Base-by-base conservation (phyloP, 2,797 vertebrate genomes). In the Pipistrellus pipistrellus region DNA sequence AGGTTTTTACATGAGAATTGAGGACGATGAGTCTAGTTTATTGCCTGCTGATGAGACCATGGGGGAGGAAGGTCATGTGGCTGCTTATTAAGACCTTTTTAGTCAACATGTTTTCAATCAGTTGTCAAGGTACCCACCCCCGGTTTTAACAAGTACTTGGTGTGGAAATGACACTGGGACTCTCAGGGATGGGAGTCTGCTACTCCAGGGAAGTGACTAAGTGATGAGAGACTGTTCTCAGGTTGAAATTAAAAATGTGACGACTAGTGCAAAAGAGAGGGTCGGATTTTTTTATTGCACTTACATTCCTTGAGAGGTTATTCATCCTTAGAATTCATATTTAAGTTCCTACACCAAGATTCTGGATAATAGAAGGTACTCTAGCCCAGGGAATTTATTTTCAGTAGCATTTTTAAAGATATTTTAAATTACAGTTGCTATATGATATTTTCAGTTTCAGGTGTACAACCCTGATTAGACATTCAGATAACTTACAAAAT, bases 31-130 rank as follows among this genome's bases (percentile, higher is more conserved):
- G 92, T 41, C 85, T 72, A 86, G 62, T 95, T 96, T 82, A 97
- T 93, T 92, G 85, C 92, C 83, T 81, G 51, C 88, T 96, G 95
- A 96, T 96, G 96, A 97, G 92, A 57, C 85, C 68, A 38, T 3
- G 2, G 96, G 89, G 95, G 90, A 96, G 90, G 84, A 85, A 90
- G 96, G 93, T 92, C 93, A 85, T 7, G 73, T 96, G 83, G 85
- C 80, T 62, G 80, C 94, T 95, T 97, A 95, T 96, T 97, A 96
- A 85, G 53, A 94, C 92, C 55, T 53, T 95, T 96, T 91, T 95
- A 94, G 86, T 95, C 90, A 94, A 78, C 1, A 27, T 92, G 93
- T 86, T 97, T 95, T 95, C 66, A 96, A 96, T 97, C 96, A 95
- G 62, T 71, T 92, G 91, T 97, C 85, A 94, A 95, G 93, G 80